Conservation (phyloP, 1,140 invertebrate species). For the Frieseomelitta varia region DNA sequence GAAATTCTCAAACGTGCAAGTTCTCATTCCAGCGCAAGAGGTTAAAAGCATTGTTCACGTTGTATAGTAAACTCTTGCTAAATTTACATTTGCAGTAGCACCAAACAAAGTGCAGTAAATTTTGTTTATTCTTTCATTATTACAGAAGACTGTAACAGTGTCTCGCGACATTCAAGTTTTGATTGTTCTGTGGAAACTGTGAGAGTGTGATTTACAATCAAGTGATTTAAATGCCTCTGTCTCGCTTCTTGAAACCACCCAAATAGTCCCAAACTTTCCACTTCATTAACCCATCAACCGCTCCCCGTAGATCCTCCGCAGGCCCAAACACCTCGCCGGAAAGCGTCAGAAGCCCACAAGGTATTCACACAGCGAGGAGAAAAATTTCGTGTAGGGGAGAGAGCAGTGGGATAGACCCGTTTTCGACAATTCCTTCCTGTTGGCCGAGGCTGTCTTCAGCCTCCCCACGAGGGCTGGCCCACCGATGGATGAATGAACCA, state of each 20-base stretch:
- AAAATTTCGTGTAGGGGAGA: not conserved
- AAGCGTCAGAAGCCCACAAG: not conserved
- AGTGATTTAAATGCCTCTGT: not conserved
- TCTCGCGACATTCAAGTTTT: no score
- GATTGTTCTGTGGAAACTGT: no score
- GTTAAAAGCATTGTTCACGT: no score
- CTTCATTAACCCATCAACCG: not conserved
- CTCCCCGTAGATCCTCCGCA: not conserved
- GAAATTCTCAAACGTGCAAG: no score
- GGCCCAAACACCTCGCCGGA: not conserved
- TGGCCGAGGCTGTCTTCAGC: conserved; percentile 45
- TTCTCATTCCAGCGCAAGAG: no score
- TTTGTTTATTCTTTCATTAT: no score
- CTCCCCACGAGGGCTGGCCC: conserved; percentile 30
- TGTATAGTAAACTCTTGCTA: no score
- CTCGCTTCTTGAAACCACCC: no score
- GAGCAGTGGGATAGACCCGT: conserved; percentile 2
- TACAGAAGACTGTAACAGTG: no score
- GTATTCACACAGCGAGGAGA: not conserved
- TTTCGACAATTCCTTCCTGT: conserved; percentile 53
- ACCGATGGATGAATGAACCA: conserved; percentile 70
- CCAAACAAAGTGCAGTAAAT: no score
- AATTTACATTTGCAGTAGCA: no score
- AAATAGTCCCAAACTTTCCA: not conserved
- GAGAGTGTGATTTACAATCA: no score